These are phyloP conservation scores for Stenolophus ochropezus DNA, from an alignment of 2,888 invertebrate species.

Conservation along the genomic window DNA sequence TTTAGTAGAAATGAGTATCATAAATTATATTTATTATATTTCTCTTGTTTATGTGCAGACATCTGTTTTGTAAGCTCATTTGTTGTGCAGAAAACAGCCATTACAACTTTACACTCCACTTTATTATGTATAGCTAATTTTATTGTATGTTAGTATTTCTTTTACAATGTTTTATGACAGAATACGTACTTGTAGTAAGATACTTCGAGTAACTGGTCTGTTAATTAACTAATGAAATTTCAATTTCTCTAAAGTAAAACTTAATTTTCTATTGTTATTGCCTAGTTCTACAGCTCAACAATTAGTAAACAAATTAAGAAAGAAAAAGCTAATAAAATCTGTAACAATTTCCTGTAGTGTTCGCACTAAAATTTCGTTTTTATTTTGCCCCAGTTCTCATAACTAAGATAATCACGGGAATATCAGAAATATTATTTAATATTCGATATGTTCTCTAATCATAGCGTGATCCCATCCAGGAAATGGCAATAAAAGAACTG, in stretches of 20 bases:
- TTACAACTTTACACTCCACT: too few relatives aligned
- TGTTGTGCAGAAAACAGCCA: too few relatives aligned
- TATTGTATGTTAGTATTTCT: not conserved
- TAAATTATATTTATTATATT: too few relatives aligned
- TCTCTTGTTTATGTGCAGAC: too few relatives aligned
- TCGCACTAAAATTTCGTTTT: constrained; percentile 41
- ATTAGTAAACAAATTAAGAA: constrained; percentile 37
- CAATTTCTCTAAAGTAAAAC: constrained; percentile 4
- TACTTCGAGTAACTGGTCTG: not conserved
- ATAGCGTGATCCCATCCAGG: not conserved
- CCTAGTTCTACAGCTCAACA: not conserved
- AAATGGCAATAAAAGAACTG: constrained; percentile 15
- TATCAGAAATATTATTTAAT: constrained; percentile 22
- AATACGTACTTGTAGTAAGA: not conserved
- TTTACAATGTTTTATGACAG: not conserved
- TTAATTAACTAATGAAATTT: not conserved
- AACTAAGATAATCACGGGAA: constrained; percentile 1
- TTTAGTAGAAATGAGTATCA: too few relatives aligned
- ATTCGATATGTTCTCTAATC: constrained; percentile 29
- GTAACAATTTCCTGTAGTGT: constrained; percentile 31
- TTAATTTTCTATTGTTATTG: constrained; percentile 19
- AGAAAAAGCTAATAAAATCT: constrained; percentile 36
- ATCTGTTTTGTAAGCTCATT: too few relatives aligned
- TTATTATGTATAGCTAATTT: too few relatives aligned
- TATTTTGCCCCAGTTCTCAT: constrained; percentile 39